These are phyloP conservation scores for Dolichoris vasculosae DNA, from an alignment of 1,140 invertebrate genomes.

Conservation along the genomic window DNA sequence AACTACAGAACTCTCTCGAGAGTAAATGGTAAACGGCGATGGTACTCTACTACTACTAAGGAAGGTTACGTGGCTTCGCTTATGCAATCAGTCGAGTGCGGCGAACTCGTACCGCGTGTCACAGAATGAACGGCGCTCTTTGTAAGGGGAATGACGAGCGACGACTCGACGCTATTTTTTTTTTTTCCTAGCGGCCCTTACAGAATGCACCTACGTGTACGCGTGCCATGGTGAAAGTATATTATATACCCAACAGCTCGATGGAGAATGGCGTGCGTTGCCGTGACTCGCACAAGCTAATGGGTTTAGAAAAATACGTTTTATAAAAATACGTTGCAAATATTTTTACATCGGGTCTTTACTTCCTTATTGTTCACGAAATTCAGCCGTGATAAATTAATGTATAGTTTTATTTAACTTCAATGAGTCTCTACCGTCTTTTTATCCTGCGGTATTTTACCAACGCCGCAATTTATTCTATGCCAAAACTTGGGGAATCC, in stretches of 20 bases:
- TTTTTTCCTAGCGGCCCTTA: background rate
- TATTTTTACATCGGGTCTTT: background rate
- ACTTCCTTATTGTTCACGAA: background rate
- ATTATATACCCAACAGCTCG: background rate
- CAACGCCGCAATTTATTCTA: no score
- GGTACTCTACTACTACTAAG: background rate
- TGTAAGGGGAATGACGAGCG: background rate
- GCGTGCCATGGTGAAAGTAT: conserved; percentile 7
- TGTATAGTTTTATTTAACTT: background rate
- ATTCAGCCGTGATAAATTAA: background rate
- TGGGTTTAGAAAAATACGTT: background rate
- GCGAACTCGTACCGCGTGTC: background rate
- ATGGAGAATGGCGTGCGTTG: background rate
- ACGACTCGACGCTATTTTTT: background rate
- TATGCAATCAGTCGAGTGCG: background rate
- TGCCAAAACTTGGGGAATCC: no score
- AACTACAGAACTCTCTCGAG: background rate
- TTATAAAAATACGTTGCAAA: background rate
- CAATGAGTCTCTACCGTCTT: background rate
- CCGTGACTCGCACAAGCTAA: background rate
- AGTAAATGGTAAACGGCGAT: background rate
- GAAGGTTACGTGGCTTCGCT: background rate
- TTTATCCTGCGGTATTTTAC: no score
- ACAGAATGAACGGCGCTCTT: background rate
- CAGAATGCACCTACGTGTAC: background rate